Evolutionary conservation across 2,888 invertebrate genomes (phyloP), one percentile per base, ranked within the genome.

Genomic region (Pandemis corylana): DNA sequence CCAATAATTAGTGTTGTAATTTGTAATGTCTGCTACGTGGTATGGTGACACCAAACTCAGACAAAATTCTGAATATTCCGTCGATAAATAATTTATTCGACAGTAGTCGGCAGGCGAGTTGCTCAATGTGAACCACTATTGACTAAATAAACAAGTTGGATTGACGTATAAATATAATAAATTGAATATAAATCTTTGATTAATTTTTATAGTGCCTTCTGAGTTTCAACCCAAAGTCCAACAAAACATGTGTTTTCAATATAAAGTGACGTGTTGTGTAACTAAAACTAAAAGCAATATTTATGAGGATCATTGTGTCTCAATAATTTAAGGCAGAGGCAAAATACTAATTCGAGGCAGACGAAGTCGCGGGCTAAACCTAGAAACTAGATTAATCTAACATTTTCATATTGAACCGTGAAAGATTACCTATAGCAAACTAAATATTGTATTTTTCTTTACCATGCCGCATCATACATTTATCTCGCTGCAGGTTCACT

Each of bases 101-200:
- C 69, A 53, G 69, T 64, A 65, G 61, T 42, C 42, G 41, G 65
- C 46, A 65, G 61, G n/a, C 28, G 13, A 51, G 68, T 65, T 66
- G 69, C 69, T 66, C 65, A 74, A 74, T 70, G 65, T 61, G 61
- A 74, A 65, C 73, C 59, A 69, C 69, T 70, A 66, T 51, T 51
- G 61, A 49, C 59, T 61, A 66, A 70, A 70, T 74, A 74, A 74
- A 74, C 74, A 66, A 61, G 61, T 74, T 74, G 61, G 65, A 74
- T 53, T 65, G 69, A 70, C 69, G 74, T 59, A 68, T 59, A 56
- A 51, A 56, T 68, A 36, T 59, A 73, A 56, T 28, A 73, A 69
- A 73, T 69, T 68, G 56, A 59, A 69, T 73, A 64, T 73, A 64
- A 68, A 69, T 56, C 15, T 73, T 59, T 68, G 73, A 59, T 69